Evolutionary conservation across 1,140 invertebrate genomes (phyloP), one percentile per base, ranked within the genome.

Genomic region (Asobara japonica): DNA sequence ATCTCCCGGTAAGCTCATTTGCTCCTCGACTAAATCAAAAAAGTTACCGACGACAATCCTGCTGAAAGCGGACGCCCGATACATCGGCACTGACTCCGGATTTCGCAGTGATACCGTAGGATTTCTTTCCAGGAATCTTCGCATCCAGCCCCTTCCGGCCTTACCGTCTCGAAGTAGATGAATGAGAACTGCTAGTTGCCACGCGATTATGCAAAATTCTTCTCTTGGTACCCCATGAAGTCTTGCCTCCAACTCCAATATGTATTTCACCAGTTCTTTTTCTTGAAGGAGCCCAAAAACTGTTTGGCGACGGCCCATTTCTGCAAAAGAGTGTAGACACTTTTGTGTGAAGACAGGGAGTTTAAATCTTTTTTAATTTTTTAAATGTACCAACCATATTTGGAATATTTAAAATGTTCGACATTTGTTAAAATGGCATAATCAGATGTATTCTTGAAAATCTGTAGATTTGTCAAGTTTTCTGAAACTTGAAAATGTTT

Each of bases 41-140:
- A 33, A 33, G 10, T 33, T 33, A 10, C 5, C 31, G 5, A 33
- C 31, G 10, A 33, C 31, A 33, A 33, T 41, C 75, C 36, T 62
- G 74, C 74, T 38, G 78, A 74, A 72, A 79, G 64, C 33, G 77
- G 68, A 70, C 81, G 74, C 41, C 70, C 27, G 22, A 76, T 51
- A 62, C 66, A 30, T 31, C 66, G 82, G 83, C 25, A 81, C 83
- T 7, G 64, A 65, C 77, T 79, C 73, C 13, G 74, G 77, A 64
- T 76, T 77, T 3, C 78, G 69, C n/a, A 80, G 69, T 69, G 70
- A 75, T 13, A 87, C 51, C 56, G 78, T 73, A n/a, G 72, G 77
- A 77, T 87, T 65, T 64, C 82, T 61, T 62, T 78, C 80, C 62
- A 84, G 61, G 76, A 84, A 87, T 5, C 60, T 25, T 29, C 56